Conservation (phyloP, 1,140 invertebrate species). For the Bombus picipes region DNA sequence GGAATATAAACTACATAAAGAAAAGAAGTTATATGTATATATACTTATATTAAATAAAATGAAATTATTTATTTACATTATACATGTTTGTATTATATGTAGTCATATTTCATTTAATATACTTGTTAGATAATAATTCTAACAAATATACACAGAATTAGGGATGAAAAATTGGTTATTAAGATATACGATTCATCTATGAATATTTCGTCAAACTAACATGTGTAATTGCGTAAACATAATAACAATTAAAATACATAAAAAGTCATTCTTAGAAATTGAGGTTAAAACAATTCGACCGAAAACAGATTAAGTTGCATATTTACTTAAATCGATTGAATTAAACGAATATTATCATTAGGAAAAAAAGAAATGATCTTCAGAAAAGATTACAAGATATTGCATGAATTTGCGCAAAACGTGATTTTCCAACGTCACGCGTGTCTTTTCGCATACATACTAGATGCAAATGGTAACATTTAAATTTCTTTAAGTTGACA, state of each 20-base stretch:
- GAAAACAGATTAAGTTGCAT: background rate
- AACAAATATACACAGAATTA: slow-evolving; percentile 8
- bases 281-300: slow-evolving; percentile 13
- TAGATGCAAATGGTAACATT: background rate
- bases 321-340: background rate
- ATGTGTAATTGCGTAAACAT: background rate
- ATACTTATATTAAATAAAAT: background rate
- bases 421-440: background rate
- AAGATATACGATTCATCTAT: background rate
- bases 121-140: background rate
- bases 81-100: background rate
- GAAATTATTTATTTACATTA: background rate
- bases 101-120: background rate
- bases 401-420: slow-evolving; percentile 37
- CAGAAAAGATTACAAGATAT: slow-evolving; percentile 1
- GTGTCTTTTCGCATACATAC: background rate
- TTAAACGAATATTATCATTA: background rate
- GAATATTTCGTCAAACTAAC: slow-evolving; percentile 14
- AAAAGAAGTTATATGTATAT: background rate
- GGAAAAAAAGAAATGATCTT: background rate
- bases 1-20: background rate
- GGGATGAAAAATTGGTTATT: background rate
- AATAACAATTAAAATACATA: background rate
- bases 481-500: background rate
- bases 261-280: background rate